These are phyloP conservation scores for Smittia sp. DNA, from an alignment of 2,888 invertebrate genomes.

Conservation along the genomic window DNA sequence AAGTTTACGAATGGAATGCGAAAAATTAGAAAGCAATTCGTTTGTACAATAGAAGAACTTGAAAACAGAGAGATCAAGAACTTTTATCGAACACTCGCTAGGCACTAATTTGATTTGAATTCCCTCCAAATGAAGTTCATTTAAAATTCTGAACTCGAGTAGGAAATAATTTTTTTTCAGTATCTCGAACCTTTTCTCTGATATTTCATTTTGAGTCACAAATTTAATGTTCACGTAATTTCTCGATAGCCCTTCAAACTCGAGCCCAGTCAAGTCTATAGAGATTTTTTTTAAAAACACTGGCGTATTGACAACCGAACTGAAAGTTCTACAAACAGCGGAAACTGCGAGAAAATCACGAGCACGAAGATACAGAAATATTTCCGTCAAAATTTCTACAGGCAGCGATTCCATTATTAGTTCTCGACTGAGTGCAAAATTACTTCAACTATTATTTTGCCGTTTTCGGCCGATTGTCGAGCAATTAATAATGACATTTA, in stretches of 20 bases:
- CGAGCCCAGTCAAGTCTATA: not conserved
- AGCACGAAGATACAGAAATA: not conserved
- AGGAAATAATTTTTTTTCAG: too few species aligned
- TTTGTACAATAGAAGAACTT: conserved; percentile 8
- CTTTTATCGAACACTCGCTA: too few species aligned
- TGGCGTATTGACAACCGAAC: not conserved
- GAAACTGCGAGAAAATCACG: not conserved
- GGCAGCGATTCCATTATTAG: not conserved
- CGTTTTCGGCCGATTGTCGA: not conserved
- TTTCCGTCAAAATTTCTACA: not conserved
- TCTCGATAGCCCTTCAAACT: not conserved
- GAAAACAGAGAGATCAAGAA: too few species aligned
- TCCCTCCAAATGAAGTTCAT: conserved; percentile 15
- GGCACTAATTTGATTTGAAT: not conserved
- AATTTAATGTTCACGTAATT: not conserved
- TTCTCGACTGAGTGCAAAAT: not conserved
- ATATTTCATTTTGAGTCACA: too few species aligned
- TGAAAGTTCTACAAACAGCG: not conserved
- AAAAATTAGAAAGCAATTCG: not conserved
- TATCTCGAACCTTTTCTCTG: too few species aligned
- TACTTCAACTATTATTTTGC: not conserved
- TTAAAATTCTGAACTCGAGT: too few species aligned
- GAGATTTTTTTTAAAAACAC: not conserved
- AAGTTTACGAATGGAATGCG: not conserved
- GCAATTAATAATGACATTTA: conserved; percentile 9